Conservation (phyloP, 2,113 vertebrate species). For the Alethe castanea region DNA sequence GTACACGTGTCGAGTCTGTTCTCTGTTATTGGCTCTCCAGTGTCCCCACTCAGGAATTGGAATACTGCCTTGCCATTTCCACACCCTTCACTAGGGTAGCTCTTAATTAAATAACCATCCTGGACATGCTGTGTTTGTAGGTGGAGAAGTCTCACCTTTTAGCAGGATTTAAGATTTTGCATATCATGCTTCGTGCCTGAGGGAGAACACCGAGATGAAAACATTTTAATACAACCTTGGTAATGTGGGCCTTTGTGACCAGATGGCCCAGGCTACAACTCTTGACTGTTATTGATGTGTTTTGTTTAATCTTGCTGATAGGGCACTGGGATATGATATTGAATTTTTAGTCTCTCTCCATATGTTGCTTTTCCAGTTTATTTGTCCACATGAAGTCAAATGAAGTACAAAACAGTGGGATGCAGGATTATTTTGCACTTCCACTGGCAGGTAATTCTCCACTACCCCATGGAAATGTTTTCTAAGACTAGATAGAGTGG, state of each 20-base stretch:
- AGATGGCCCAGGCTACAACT: constrained; percentile 23
- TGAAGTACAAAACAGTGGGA: neutral
- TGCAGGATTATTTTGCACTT: constrained; percentile 29
- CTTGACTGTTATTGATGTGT: neutral
- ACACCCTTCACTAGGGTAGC: neutral
- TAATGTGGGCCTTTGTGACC: neutral
- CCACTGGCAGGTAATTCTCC: constrained; percentile 14
- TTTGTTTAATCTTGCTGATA: constrained; percentile 25
- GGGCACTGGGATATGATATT: constrained; percentile 1
- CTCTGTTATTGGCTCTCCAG: neutral
- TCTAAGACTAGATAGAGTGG: neutral
- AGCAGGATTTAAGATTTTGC: neutral
- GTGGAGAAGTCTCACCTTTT: constrained; percentile 9
- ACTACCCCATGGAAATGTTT: neutral
- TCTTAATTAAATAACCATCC: constrained; percentile 32
- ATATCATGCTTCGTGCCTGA: neutral
- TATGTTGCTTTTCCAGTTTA: constrained; percentile 56
- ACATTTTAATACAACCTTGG: neutral
- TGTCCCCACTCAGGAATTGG: neutral
- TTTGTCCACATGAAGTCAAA: constrained; percentile 53
- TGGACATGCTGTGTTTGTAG: neutral
- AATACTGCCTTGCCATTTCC: neutral
- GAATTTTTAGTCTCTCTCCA: constrained; percentile 51
- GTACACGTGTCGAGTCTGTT: neutral
- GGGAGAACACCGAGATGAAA: constrained; percentile 14